Evolutionary conservation across 2,113 vertebrate species (phyloP).

Genomic region (Lethenteron reissneri): DNA sequence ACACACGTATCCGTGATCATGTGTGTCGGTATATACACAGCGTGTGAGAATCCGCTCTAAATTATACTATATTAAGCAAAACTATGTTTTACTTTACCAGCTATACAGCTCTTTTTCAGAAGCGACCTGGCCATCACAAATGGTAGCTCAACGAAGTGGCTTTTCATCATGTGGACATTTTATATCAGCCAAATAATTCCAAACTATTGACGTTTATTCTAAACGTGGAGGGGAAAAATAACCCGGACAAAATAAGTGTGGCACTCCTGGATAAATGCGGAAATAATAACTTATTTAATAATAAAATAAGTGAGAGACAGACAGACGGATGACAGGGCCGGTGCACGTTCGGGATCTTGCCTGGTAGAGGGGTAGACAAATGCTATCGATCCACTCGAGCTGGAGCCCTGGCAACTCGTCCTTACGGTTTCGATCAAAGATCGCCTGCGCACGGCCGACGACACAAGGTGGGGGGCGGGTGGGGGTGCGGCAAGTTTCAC

Average conservation of each 20-base stretch:
- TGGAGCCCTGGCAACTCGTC: constrained; percentile 82
- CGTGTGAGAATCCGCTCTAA: no score
- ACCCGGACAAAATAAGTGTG: not conserved
- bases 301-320: not conserved
- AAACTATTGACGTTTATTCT: not conserved
- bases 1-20: no score
- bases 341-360: constrained; percentile 24
- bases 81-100: no score
- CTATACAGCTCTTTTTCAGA: no score
- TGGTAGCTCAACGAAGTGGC: no score
- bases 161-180: no score
- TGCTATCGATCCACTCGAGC: constrained; percentile 90
- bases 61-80: no score
- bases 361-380: constrained; percentile 81
- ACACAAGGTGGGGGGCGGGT: no score
- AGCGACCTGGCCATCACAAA: no score
- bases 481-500: no score
- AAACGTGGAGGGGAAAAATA: not conserved
- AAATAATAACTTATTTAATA: not conserved
- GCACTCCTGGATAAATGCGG: not conserved
- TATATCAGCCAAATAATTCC: not conserved
- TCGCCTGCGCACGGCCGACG: constrained; percentile 39
- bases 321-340: not conserved
- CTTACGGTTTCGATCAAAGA: constrained; percentile 97
- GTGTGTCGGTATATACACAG: no score